Base-by-base conservation (phyloP, 2,797 vertebrate species). In the Thamnophis elegans region DNA sequence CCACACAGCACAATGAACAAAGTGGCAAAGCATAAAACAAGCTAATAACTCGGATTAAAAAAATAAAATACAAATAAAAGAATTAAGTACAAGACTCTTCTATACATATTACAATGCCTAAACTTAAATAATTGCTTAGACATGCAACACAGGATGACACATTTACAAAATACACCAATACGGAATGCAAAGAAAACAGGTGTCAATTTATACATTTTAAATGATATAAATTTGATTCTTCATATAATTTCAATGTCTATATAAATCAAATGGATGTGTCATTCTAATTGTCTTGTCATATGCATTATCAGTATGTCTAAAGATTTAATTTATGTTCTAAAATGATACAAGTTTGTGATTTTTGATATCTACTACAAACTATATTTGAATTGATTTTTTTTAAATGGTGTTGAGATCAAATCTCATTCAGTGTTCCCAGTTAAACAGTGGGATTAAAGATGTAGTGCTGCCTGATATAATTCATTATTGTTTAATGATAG, bases 311-410 rank as follows among this genome's bases (percentile, higher is more conserved):
- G 20, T 73, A 73, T 36, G 6, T 42, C 20, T 78, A 42, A 8
- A 32, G 82, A 93, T 95, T 89, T 59, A 32, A 62, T 0, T 0
- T 0, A 26, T 78, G 13, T 86, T 94, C 90, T 86, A 89, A 42
- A 73, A 94, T 88, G 9, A 10, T 89, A 51, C 91, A 94, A 87
- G 8, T 90, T 90, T 16, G 8, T 56, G 47, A 20, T 10, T 13
- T 94, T 92, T 16, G 28, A 18, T 10, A 90, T 51, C 36, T 92
- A 5, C 85, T 78, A 85, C 14, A 93, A 95, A 42, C 12, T 85
- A 0, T 88, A n/a, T 1, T 32, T 90, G 18, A 9, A 1, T 85
- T 94, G 86, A 25, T 59, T 22, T 58, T 54, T 58, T 25, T 25
- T 91, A 11, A 85, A 93, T 14, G 92, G 58, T 25, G 58, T 78